These are phyloP conservation scores for Climacteris rufus DNA, from an alignment of 2,113 vertebrate species.

Conservation along the genomic window DNA sequence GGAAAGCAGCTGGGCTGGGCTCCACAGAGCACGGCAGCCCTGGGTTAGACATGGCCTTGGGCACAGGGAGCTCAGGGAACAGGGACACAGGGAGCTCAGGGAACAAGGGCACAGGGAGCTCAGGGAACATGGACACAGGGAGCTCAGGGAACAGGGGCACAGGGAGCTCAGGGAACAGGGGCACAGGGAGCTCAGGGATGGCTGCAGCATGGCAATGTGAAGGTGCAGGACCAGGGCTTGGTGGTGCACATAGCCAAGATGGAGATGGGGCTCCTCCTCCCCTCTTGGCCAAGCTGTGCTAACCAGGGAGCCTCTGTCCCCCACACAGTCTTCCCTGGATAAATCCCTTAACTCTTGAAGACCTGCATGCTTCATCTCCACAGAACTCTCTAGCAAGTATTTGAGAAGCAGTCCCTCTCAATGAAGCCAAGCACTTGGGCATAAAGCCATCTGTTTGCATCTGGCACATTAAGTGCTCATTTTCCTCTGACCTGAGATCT, in stretches of 20 bases:
- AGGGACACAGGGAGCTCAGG: too few relatives aligned
- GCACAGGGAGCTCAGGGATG: neutral
- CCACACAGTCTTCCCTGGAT: neutral
- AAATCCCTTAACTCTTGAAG: neutral
- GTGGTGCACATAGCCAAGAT: neutral
- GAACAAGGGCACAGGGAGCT: neutral
- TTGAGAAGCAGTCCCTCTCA: neutral
- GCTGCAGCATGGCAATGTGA: accelerated
- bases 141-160: too few relatives aligned
- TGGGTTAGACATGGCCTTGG: neutral
- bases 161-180: too few relatives aligned
- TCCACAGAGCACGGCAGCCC: neutral
- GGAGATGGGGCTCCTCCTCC: neutral
- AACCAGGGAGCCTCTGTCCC: neutral
- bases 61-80: neutral
- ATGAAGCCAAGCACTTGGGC: neutral
- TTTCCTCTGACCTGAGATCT: neutral
- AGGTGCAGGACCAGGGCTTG: neutral
- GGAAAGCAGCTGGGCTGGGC: neutral
- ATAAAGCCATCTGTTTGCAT: neutral
- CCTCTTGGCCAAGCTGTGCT: neutral
- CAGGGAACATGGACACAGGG: too few relatives aligned
- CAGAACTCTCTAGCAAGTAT: neutral
- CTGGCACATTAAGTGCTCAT: neutral
- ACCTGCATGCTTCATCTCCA: neutral